Evolutionary conservation across 2,888 invertebrate genomes (phyloP).

Genomic region (Drosophila recens): DNA sequence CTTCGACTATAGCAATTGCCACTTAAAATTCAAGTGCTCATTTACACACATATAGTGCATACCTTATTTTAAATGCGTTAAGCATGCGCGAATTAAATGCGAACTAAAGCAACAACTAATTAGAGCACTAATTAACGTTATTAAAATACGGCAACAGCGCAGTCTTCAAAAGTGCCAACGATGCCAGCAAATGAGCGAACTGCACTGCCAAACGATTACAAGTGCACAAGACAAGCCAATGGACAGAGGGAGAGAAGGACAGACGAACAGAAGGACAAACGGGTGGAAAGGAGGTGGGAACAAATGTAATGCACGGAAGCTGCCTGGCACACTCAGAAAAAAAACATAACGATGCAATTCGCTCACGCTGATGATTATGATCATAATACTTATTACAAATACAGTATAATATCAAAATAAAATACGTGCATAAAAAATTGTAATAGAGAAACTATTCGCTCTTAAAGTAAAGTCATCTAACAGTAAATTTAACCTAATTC

Average conservation of each 20-base stretch:
- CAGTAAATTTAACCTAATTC: too few relatives aligned
- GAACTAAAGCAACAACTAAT: conserved; percentile 75
- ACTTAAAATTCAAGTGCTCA: conserved; percentile 50
- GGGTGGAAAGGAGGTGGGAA: not conserved
- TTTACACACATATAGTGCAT: not conserved
- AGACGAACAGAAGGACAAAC: too few relatives aligned
- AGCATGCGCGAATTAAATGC: conserved; percentile 49
- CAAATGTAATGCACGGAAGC: conserved; percentile 42
- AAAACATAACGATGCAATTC: too few relatives aligned
- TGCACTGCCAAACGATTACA: conserved; percentile 42
- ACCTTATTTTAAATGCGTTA: conserved; percentile 54
- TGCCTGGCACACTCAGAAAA: conserved; percentile 5
- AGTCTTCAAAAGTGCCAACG: conserved; percentile 27
- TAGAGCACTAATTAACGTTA: conserved; percentile 79
- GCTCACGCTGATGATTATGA: too few relatives aligned
- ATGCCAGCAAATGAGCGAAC: conserved; percentile 30
- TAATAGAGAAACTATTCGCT: too few relatives aligned
- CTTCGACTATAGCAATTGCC: conserved; percentile 23
- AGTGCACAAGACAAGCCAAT: conserved; percentile 29
- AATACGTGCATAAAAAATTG: too few relatives aligned
- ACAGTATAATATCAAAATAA: too few relatives aligned
- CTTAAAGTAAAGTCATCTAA: too few relatives aligned
- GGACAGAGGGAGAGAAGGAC: not conserved
- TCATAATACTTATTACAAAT: too few relatives aligned
- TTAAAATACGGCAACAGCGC: conserved; percentile 63